Evolutionary conservation across 2,888 invertebrate species (phyloP).

Genomic region (Gymnocheta viridis): DNA sequence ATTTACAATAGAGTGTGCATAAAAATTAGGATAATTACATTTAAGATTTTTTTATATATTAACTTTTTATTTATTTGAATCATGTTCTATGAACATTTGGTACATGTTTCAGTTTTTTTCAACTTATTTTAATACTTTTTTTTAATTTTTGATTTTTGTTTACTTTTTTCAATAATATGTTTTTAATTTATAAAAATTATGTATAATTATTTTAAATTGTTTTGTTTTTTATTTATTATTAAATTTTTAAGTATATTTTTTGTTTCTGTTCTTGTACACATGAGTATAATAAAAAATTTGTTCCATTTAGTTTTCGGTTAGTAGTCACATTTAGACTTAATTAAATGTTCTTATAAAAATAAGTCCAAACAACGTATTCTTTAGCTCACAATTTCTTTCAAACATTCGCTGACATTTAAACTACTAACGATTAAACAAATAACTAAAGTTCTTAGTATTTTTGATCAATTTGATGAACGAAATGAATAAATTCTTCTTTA

Average conservation of each 20-base stretch:
- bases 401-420: neutral
- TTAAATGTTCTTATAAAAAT: slow-evolving; percentile 26
- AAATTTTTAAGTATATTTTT: slow-evolving; percentile 26
- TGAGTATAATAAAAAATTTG: slow-evolving; percentile 72
- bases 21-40: slow-evolving; percentile 42
- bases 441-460: neutral
- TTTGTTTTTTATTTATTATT: slow-evolving; percentile 16
- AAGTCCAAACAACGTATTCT: slow-evolving; percentile 40
- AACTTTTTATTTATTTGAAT: slow-evolving; percentile 22
- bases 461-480: too few relatives aligned
- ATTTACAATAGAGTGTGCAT: slow-evolving; percentile 44
- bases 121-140: slow-evolving; percentile 15
- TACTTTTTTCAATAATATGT: slow-evolving; percentile 10
- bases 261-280: slow-evolving; percentile 72
- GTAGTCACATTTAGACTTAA: slow-evolving; percentile 58
- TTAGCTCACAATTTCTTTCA: neutral
- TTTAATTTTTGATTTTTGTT: slow-evolving; percentile 25
- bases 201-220: slow-evolving; percentile 57
- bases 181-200: slow-evolving; percentile 60
- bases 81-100: slow-evolving; percentile 68
- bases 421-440: neutral
- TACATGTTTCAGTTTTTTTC: slow-evolving; percentile 55
- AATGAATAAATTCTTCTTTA: too few relatives aligned
- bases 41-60: slow-evolving; percentile 27
- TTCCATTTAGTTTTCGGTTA: slow-evolving; percentile 65